Percentiles rank a stretch among this genome's conserved stretches.
These are phyloP conservation scores for Gopherus evgoodei DNA, from an alignment of 2,113 vertebrate species.

Conservation along the genomic window DNA sequence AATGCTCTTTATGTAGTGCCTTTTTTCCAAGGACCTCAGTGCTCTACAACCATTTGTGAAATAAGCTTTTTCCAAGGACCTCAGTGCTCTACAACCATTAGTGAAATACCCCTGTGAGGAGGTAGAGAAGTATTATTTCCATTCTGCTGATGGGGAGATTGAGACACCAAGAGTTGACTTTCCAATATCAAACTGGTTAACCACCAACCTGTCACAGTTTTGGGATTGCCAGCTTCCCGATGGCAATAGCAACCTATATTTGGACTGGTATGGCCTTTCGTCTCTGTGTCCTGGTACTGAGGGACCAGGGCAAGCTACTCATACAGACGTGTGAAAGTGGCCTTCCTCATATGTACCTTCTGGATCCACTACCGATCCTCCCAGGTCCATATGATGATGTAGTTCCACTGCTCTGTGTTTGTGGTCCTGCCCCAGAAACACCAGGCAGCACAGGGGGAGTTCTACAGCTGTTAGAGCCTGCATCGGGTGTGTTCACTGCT, in stretches of 20 bases:
- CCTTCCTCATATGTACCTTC: not conserved
- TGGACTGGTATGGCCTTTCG: not conserved
- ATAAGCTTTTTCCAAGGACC: not conserved
- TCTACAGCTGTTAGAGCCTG: not conserved
- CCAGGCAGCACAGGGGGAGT: not conserved
- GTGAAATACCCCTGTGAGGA: not conserved
- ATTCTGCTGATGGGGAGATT: not conserved
- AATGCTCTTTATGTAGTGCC: not conserved
- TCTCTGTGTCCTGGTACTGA: fast-evolving
- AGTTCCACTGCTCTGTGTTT: not conserved
- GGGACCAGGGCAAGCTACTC: not conserved
- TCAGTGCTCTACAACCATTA: fast-evolving
- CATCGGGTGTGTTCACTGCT: fast-evolving
- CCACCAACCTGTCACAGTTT: not conserved
- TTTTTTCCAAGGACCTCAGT: fast-evolving
- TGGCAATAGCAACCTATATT: fast-evolving
- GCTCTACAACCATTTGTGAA: not conserved
- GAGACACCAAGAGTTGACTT: fast-evolving
- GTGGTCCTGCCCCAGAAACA: not conserved
- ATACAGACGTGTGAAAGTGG: fast-evolving
- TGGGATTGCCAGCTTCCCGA: not conserved
- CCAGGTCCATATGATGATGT: not conserved
- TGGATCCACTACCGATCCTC: fast-evolving
- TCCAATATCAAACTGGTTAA: not conserved
- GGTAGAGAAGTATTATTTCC: not conserved